A percentile compares a stretch with the other conserved stretches of the same genome.
Conservation (phyloP, 1,140 invertebrate species). For the Choristoneura fumiferana region DNA sequence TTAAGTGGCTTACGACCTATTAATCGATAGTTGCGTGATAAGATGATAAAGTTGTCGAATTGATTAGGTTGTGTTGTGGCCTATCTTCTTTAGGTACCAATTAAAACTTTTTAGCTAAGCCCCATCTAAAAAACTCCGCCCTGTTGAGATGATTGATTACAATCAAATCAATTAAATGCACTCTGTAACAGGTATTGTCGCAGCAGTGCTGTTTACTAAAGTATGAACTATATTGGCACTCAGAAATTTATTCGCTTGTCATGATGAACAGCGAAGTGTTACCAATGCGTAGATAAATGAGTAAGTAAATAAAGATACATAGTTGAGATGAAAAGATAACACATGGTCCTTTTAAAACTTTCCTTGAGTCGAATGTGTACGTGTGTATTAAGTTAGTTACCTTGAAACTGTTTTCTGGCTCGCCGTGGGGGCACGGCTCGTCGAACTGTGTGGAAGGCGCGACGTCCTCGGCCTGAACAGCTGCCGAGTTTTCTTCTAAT, state of each 20-base stretch:
- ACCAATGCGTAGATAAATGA: not conserved
- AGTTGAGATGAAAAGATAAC: not conserved
- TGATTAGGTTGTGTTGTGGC: too few species aligned
- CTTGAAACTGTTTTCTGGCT: slow-evolving; percentile 66
- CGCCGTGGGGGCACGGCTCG: slow-evolving; percentile 46
- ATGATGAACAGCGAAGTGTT: not conserved
- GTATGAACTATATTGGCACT: too few species aligned
- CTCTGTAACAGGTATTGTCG: too few species aligned
- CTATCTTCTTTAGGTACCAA: too few species aligned
- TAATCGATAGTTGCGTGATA: too few species aligned
- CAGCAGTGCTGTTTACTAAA: too few species aligned
- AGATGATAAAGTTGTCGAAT: too few species aligned
- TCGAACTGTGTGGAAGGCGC: slow-evolving; percentile 25
- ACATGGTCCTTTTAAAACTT: slow-evolving; percentile 16
- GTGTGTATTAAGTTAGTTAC: slow-evolving; percentile 29
- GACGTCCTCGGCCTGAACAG: slow-evolving; percentile 30
- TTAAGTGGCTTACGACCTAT: too few species aligned
- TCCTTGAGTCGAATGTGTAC: not conserved
- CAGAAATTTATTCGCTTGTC: not conserved
- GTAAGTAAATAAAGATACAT: not conserved
- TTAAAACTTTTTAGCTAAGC: too few species aligned
- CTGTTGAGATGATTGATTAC: too few species aligned
- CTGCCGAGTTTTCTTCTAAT: slow-evolving; percentile 54
- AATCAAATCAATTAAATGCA: too few species aligned
- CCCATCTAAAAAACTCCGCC: too few species aligned